Evolutionary conservation across 2,797 vertebrate species (phyloP).

Genomic region (Phylloscopus collybita): DNA sequence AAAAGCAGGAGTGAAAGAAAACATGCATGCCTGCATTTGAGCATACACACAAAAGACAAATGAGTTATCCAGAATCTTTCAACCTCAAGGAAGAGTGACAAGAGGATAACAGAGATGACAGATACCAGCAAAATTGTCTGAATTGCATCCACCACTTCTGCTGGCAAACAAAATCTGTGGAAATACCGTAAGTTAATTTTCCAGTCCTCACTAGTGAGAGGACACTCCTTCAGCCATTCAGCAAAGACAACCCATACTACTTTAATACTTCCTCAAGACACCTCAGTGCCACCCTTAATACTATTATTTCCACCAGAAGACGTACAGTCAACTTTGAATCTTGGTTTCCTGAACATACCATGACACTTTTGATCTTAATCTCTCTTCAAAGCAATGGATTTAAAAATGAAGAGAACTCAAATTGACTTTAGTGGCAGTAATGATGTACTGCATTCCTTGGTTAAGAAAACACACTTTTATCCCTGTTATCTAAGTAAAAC

Average conservation of each 20-base stretch:
- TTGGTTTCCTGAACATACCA: neutral
- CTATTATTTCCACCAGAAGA: neutral
- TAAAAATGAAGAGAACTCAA: neutral
- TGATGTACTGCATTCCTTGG: neutral
- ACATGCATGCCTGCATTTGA: neutral
- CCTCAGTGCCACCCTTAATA: neutral
- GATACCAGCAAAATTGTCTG: neutral
- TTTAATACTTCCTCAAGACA: neutral
- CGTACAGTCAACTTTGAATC: neutral
- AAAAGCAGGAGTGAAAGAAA: neutral
- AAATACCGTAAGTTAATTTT: neutral
- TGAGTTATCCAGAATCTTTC: neutral
- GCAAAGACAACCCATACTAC: neutral
- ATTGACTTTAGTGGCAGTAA: neutral
- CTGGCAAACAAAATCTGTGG: neutral
- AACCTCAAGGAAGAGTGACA: neutral
- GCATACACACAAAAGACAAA: neutral
- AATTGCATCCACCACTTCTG: neutral
- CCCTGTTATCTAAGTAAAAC: neutral
- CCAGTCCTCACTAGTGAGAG: rapidly evolving
- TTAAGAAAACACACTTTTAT: neutral
- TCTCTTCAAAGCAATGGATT: neutral
- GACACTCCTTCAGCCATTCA: neutral
- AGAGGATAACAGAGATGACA: neutral
- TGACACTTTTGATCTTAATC: neutral